phyloP scores from a whole-genome alignment of 2,797 vertebrate genomes.

The Esox lucius region DNA sequence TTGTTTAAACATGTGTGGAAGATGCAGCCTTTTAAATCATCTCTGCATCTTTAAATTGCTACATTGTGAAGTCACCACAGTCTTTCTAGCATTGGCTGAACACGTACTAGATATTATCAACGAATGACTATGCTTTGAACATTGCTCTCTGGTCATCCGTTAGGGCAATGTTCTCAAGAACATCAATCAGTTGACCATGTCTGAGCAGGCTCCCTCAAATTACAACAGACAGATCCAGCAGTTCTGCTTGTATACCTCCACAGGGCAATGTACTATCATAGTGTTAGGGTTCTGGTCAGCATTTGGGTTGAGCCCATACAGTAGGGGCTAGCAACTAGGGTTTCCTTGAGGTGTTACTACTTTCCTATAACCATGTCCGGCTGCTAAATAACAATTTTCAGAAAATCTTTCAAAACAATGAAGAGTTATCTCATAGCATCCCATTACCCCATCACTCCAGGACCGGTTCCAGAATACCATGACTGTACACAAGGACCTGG shows the following conservation, averaged over 20 bases:
- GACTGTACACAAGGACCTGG: constrained; percentile 2
- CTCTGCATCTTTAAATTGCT: constrained; percentile 41
- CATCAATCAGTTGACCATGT: neutral
- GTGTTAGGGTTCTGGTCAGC: too few relatives aligned
- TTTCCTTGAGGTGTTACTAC: too few relatives aligned
- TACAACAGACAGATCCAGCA: neutral
- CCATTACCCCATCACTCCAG: neutral
- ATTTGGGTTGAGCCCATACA: too few relatives aligned
- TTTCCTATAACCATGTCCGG: too few relatives aligned
- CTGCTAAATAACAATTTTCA: too few relatives aligned
- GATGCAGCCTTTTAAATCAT: constrained; percentile 14
- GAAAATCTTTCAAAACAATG: too few relatives aligned
- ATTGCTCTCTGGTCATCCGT: neutral
- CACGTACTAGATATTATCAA: neutral
- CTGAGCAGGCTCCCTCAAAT: neutral
- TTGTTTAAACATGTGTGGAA: constrained; percentile 48
- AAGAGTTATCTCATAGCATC: neutral
- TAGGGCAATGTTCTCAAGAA: neutral
- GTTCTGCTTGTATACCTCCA: neutral
- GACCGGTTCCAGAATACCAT: neutral
- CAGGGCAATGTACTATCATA: neutral
- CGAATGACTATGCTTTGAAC: neutral
- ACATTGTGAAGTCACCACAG: constrained; percentile 52
- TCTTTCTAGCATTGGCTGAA: neutral
- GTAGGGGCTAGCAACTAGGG: too few relatives aligned